Evolutionary conservation across 2,113 vertebrate species (phyloP), one percentile per base, ranked within the genome.

Genomic region (Tauraco erythrolophus): DNA sequence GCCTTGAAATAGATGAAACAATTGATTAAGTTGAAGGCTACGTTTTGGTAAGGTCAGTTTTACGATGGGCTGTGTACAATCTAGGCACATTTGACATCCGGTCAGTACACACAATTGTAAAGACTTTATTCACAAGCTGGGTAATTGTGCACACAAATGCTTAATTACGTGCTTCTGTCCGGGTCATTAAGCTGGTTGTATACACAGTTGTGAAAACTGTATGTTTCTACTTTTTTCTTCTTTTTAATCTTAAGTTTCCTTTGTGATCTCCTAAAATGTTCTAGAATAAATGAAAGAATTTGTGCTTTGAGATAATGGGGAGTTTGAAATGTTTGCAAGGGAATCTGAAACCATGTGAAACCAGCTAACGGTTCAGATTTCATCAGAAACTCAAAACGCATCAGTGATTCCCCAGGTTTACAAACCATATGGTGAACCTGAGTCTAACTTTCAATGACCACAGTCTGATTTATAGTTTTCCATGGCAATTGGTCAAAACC

Each of bases 391-490:
- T 94, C 74, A 75, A 91, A 97, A 94, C 2, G 24, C 89, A 82
- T 87, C 94, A 92, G 84, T 69, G 94, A 88, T 96, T 97, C 80
- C 66, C 72, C 88, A 94, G 92, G 86, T 97, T 97, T 96, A 83
- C 91, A 94, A 95, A 94, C 94, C 94, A 97, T 94, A 96, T 96
- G 95, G 95, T 92, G 94, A 92, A 94, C 86, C 91, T 91, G 91
- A 92, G 72, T 60, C 83, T 87, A 84, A 68, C 77, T 91, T 95
- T 94, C 91, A 94, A 41, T 94, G 89, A 91, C 92, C 92, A 50
- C 24, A 50, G 66, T 37, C 91, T 97, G 94, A 97, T 97, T 94
- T 95, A 97, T 97, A 72, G 96, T 81, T 94, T 93, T 94, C 65
- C 77, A 79, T 2, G 4, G 86, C 92, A 96, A 76, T 79, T 92